Evolutionary conservation across 2,888 invertebrate genomes (phyloP).

Genomic region (Drosophila limbata): DNA sequence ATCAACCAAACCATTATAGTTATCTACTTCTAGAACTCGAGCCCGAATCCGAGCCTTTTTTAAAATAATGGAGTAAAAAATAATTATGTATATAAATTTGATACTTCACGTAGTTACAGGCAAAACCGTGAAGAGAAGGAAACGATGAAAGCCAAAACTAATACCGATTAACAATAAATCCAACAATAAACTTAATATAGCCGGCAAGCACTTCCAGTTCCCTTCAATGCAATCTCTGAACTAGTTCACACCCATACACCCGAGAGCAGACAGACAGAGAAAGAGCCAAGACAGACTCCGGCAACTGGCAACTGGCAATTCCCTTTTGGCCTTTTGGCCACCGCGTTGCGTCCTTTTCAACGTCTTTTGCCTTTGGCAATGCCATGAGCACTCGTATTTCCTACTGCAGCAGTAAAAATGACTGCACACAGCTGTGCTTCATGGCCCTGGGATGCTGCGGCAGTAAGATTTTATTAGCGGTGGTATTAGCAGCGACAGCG

Average conservation of each 20-base stretch:
- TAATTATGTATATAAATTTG: too few relatives aligned
- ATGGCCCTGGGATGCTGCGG: conserved; percentile 72
- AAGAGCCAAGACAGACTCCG: conserved; percentile 2
- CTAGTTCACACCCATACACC: conserved; percentile 23
- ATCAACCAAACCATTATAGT: too few relatives aligned
- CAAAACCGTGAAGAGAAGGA: not conserved
- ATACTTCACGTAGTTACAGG: too few relatives aligned
- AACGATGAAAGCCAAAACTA: not conserved
- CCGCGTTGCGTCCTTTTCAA: conserved; percentile 24
- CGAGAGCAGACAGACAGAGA: not conserved
- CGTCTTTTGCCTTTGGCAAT: conserved; percentile 52
- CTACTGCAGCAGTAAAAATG: conserved; percentile 80
- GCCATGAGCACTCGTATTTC: conserved; percentile 31
- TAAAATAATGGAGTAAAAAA: too few relatives aligned
- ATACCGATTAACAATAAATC: conserved; percentile 26
- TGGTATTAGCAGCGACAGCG: conserved; percentile 76
- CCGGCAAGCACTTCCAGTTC: conserved; percentile 16
- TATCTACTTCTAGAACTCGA: too few relatives aligned
- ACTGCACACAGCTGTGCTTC: conserved; percentile 81
- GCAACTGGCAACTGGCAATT: conserved; percentile 12
- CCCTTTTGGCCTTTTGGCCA: conserved; percentile 48
- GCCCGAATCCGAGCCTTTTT: too few relatives aligned
- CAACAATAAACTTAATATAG: conserved; percentile 16
- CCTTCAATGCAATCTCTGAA: conserved; percentile 38
- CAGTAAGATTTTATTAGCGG: conserved; percentile 82